Conservation (phyloP, 2,797 vertebrate genomes). For the Apodemus agrarius region DNA sequence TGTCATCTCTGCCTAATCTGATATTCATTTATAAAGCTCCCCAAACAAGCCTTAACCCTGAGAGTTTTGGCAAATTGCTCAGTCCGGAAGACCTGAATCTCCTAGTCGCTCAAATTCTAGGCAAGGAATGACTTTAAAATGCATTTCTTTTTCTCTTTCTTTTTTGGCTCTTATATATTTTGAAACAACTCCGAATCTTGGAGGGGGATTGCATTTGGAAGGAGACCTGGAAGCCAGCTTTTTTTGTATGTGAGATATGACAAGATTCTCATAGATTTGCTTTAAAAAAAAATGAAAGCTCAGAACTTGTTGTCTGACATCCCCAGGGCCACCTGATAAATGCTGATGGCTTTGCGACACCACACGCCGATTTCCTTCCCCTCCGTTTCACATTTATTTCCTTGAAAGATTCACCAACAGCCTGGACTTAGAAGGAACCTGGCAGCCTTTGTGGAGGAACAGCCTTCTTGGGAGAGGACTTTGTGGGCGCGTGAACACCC, state of each 20-base stretch:
- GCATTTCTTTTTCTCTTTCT: conserved; percentile 34
- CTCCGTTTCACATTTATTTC: conserved; percentile 62
- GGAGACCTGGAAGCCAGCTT: conserved; percentile 28
- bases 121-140: conserved; percentile 55
- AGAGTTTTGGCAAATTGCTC: conserved; percentile 40
- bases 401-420: conserved; percentile 49
- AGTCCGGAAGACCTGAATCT: conserved; percentile 27
- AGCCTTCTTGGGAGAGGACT: conserved; percentile 40
- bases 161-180: conserved; percentile 46
- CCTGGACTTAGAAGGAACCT: conserved; percentile 54
- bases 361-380: not conserved
- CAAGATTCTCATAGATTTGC: conserved; percentile 68
- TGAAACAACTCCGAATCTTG: conserved; percentile 41
- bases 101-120: not conserved
- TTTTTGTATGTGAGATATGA: conserved; percentile 63
- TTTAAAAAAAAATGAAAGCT: conserved; percentile 73
- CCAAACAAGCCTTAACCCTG: conserved; percentile 16
- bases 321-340: conserved; percentile 67
- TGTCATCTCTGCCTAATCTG: conserved; percentile 38
- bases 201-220: conserved; percentile 37
- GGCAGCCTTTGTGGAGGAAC: not conserved
- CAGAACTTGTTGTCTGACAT: conserved; percentile 39
- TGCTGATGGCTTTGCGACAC: conserved; percentile 40
- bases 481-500: not conserved
- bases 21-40: conserved; percentile 21